Evolutionary conservation across 1,140 invertebrate species (phyloP).

Genomic region (Anadara kagoshimensis): DNA sequence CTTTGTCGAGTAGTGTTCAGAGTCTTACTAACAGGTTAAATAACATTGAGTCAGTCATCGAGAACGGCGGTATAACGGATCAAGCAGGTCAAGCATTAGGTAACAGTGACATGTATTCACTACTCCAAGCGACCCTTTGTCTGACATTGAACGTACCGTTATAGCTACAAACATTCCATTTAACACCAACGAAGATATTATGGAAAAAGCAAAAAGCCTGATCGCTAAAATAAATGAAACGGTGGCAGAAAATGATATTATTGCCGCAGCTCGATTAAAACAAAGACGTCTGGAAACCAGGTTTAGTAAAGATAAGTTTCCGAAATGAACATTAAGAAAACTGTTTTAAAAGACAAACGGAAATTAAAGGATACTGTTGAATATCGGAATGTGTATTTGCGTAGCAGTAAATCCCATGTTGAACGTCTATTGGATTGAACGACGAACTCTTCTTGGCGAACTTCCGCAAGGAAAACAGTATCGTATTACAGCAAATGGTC

Average conservation of each 20-base stretch:
- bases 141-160: neutral
- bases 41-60: neutral
- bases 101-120: neutral
- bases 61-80: neutral
- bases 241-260: neutral
- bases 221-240: neutral
- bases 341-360: neutral
- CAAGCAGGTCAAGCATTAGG: neutral
- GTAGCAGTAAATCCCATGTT: too few relatives aligned
- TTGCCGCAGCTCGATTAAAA: neutral
- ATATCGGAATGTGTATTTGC: neutral
- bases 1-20: neutral
- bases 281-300: neutral
- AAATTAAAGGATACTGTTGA: neutral
- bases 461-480: neutral
- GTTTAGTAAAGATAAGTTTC: neutral
- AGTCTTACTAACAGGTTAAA: neutral
- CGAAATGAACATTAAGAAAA: neutral
- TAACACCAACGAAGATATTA: neutral
- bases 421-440: too few relatives aligned
- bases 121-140: neutral
- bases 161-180: neutral
- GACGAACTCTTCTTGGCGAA: too few relatives aligned
- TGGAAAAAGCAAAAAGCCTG: neutral
- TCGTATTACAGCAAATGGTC: neutral